Evolutionary conservation across 2,888 invertebrate species (phyloP).

Genomic region (Baronia brevicornis): DNA sequence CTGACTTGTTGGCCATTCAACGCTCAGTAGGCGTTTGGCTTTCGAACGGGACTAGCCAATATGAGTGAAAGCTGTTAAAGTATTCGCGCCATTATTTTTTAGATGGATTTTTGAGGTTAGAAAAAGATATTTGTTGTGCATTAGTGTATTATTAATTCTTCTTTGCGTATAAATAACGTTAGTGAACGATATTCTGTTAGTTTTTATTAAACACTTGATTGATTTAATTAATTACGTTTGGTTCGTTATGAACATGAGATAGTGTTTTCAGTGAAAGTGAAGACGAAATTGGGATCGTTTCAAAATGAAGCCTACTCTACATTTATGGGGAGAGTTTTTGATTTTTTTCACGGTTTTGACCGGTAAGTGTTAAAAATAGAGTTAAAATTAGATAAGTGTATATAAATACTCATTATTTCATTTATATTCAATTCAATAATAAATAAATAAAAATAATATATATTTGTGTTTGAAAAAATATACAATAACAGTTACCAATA

Average conservation of each 20-base stretch:
- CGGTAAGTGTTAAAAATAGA: constrained; percentile 36
- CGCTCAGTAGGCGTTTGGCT: constrained; percentile 64
- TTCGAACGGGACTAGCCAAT: constrained; percentile 51
- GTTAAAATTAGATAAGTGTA: too few species aligned
- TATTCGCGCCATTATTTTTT: constrained; percentile 26
- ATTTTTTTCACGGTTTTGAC: constrained; percentile 43
- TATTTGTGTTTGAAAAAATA: too few species aligned
- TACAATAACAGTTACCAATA: too few species aligned
- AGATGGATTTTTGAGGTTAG: constrained; percentile 23
- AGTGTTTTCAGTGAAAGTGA: constrained; percentile 37
- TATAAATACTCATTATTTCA: too few species aligned
- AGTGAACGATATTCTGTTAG: too few species aligned
- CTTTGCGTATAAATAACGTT: too few species aligned
- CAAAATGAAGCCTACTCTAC: constrained; percentile 47
- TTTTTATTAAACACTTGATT: not conserved
- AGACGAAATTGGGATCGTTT: constrained; percentile 37
- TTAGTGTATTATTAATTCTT: not conserved
- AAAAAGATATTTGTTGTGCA: constrained; percentile 10
- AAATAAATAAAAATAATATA: too few species aligned
- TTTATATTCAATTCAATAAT: too few species aligned
- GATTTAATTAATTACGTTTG: constrained; percentile 8
- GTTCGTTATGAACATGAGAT: constrained; percentile 13
- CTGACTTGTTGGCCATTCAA: constrained; percentile 44
- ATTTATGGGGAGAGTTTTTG: constrained; percentile 43
- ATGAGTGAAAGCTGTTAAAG: constrained; percentile 32